A percentile compares a stretch with the other conserved stretches of the same genome.
Conservation (phyloP, 2,113 vertebrate genomes). For the Ceuthmochares aereus region DNA sequence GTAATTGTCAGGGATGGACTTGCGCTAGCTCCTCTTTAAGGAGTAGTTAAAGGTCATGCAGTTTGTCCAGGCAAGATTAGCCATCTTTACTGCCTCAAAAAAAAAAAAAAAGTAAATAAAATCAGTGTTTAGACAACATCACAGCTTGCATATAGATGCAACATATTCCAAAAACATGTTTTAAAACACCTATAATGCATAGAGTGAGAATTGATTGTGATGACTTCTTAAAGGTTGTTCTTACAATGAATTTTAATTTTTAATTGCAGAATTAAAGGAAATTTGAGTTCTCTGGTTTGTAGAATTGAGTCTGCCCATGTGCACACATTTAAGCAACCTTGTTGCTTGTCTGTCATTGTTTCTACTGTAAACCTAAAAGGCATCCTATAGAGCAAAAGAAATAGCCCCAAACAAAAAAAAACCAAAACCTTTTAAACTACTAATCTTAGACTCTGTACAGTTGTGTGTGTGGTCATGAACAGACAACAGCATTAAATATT, state of each 20-base stretch:
- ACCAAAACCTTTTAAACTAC: neutral
- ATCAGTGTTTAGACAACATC: neutral
- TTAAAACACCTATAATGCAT: neutral
- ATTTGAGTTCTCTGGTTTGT: neutral
- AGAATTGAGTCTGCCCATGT: neutral
- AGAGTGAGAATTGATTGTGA: neutral
- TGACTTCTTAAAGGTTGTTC: neutral
- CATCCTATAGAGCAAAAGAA: neutral
- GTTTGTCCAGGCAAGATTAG: slow-evolving; percentile 24
- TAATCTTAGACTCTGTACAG: neutral
- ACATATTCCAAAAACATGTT: neutral
- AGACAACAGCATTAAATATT: slow-evolving; percentile 17
- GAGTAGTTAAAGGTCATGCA: slow-evolving; percentile 26
- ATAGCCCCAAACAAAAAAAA: neutral
- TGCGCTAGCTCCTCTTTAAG: neutral
- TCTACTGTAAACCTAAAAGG: neutral
- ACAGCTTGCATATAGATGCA: neutral
- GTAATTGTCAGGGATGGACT: neutral
- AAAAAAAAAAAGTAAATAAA: neutral
- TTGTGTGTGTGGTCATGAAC: neutral
- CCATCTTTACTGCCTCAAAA: slow-evolving; percentile 4
- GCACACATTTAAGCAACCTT: neutral
- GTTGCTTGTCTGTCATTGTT: neutral
- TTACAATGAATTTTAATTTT: neutral
- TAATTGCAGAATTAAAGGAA: neutral